These are phyloP conservation scores for Noctua fimbriata DNA, from an alignment of 2,888 invertebrate genomes.

Conservation along the genomic window DNA sequence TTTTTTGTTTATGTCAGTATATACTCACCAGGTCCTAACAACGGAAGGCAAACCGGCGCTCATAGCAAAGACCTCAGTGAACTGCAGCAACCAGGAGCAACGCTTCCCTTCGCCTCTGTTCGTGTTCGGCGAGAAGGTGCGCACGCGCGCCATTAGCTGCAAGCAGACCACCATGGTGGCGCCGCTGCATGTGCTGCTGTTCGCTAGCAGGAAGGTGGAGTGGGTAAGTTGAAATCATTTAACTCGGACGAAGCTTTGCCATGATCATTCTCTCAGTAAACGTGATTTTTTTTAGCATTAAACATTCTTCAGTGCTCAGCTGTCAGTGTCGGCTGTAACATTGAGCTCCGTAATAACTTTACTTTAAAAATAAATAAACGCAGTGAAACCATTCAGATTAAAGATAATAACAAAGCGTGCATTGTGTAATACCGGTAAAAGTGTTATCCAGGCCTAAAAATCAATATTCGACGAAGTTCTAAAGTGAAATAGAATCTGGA, in stretches of 20 bases:
- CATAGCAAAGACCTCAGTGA: conserved; percentile 99
- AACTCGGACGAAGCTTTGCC: neutral
- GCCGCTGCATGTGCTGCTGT: conserved; percentile 97
- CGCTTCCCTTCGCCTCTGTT: conserved; percentile 98
- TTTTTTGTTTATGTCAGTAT: neutral
- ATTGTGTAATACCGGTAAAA: no score
- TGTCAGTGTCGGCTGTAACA: no score
- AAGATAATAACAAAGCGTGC: no score
- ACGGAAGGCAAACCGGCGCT: conserved; percentile 98
- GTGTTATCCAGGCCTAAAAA: no score
- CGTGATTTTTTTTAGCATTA: neutral
- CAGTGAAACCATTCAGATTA: no score
- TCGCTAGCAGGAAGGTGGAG: conserved; percentile 97
- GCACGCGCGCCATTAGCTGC: conserved; percentile 98
- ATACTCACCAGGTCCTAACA: conserved; percentile 93
- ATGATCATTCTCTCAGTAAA: neutral
- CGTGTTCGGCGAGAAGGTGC: conserved; percentile 99
- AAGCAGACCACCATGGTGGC: conserved; percentile 98
- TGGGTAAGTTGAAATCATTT: conserved; percentile 72
- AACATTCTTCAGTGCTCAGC: no score
- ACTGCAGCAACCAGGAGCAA: conserved; percentile 95
- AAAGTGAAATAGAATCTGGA: no score
- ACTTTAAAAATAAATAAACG: no score
- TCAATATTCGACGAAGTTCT: no score
- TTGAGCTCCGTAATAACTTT: no score